Percentiles rank a stretch among this genome's conserved stretches.
phyloP scores from a whole-genome alignment of 2,888 invertebrate genomes.

The Atrina japonica region DNA sequence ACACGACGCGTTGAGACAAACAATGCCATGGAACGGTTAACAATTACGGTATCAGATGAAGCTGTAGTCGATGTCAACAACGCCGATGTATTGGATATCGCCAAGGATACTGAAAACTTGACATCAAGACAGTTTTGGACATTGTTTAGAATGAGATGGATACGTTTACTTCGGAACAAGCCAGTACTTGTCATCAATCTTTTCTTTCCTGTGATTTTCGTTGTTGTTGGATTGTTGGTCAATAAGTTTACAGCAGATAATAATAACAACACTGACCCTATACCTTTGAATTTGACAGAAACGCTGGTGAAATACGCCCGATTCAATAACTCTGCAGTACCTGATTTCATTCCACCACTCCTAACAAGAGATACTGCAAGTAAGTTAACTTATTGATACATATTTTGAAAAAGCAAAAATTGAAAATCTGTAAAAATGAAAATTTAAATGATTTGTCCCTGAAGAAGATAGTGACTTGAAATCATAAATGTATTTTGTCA shows the following conservation, averaged over 20 bases:
- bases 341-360: slow-evolving; percentile 45
- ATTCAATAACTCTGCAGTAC: not conserved
- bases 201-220: slow-evolving; percentile 65
- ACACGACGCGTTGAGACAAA: no score
- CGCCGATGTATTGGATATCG: not conserved
- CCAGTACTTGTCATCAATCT: slow-evolving; percentile 59
- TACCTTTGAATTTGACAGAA: slow-evolving; percentile 39
- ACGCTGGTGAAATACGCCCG: slow-evolving; percentile 33
- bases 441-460: no score
- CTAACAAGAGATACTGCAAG: slow-evolving; percentile 56
- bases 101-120: slow-evolving; percentile 17
- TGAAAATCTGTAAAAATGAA: no score
- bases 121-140: slow-evolving; percentile 59
- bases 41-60: no score
- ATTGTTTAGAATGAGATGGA: slow-evolving; percentile 60
- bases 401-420: no score
- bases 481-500: no score
- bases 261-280: slow-evolving; percentile 21
- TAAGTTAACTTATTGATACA: slow-evolving; percentile 54
- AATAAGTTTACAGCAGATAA: slow-evolving; percentile 41
- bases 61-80: not conserved
- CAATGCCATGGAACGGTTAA: no score
- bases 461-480: no score
- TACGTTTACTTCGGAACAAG: slow-evolving; percentile 53
- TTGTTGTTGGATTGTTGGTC: slow-evolving; percentile 64